A percentile compares a stretch with the other conserved stretches of the same genome.
Evolutionary conservation across 2,113 vertebrate genomes (phyloP).

Genomic region (Cheirogaleus medius): DNA sequence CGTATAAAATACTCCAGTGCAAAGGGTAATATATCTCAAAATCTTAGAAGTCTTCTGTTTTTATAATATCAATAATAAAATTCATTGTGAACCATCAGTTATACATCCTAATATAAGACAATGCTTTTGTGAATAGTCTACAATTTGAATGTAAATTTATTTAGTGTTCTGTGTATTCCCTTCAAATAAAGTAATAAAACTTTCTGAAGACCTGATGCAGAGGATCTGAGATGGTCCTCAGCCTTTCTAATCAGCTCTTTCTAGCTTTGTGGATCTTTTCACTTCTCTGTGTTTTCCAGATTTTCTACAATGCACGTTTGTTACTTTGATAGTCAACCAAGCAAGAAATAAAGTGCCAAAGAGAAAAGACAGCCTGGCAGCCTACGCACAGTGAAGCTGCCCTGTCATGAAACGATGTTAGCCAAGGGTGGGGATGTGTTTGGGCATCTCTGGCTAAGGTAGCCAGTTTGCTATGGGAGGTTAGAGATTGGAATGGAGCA

Average conservation of each 20-base stretch:
- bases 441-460: not conserved
- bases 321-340: not conserved
- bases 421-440: too few relatives aligned
- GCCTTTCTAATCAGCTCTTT: not conserved
- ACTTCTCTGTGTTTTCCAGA: not conserved
- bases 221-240: not conserved
- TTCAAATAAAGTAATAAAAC: not conserved
- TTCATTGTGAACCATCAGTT: not conserved
- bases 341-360: not conserved
- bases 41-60: not conserved
- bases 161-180: not conserved
- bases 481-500: not conserved
- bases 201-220: not conserved
- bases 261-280: not conserved
- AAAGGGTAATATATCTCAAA: not conserved
- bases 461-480: not conserved
- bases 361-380: not conserved
- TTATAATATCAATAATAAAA: constrained; percentile 21
- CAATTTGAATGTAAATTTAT: not conserved
- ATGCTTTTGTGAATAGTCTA: constrained; percentile 14
- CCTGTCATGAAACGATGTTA: not conserved
- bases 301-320: not conserved
- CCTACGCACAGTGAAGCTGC: not conserved
- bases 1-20: not conserved
- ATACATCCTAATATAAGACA: not conserved